Conservation (phyloP, 1,140 invertebrate species). For the Teleogryllus occipitalis region DNA sequence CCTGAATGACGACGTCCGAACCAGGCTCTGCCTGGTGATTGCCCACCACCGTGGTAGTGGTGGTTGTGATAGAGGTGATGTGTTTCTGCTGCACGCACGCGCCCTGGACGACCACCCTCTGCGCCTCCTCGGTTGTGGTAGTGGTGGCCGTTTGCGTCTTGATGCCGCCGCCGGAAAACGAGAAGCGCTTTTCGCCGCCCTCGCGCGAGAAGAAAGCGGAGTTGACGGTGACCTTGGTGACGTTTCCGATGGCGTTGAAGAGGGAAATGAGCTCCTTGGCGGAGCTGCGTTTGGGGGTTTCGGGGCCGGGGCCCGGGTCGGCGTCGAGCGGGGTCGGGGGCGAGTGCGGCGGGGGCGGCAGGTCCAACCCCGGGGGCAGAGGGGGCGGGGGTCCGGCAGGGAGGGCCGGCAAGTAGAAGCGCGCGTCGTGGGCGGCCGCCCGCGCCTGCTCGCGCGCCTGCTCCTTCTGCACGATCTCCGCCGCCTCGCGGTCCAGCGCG, state of each 20-base stretch:
- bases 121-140: not conserved
- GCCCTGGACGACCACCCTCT: not conserved
- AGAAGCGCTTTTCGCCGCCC: constrained; percentile 26
- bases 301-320: constrained; percentile 9
- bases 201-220: constrained; percentile 36
- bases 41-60: not conserved
- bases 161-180: constrained; percentile 21
- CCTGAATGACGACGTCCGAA: constrained; percentile 27
- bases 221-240: constrained; percentile 46
- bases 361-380: too few relatives aligned
- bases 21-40: not conserved
- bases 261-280: constrained; percentile 51
- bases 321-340: not conserved
- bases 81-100: not conserved
- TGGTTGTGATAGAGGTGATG: not conserved
- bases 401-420: constrained; percentile 26
- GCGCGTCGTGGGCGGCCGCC: constrained; percentile 32
- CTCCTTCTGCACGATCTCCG: constrained; percentile 58
- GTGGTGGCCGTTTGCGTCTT: not conserved
- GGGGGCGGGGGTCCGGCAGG: too few relatives aligned
- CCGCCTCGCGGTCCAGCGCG: constrained; percentile 67
- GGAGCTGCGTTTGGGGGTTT: constrained; percentile 35
- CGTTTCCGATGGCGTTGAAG: constrained; percentile 52
- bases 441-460: constrained; percentile 36
- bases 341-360: not conserved